Evolutionary conservation across 2,888 invertebrate species (phyloP).

Genomic region (Pherbina coryleti): DNA sequence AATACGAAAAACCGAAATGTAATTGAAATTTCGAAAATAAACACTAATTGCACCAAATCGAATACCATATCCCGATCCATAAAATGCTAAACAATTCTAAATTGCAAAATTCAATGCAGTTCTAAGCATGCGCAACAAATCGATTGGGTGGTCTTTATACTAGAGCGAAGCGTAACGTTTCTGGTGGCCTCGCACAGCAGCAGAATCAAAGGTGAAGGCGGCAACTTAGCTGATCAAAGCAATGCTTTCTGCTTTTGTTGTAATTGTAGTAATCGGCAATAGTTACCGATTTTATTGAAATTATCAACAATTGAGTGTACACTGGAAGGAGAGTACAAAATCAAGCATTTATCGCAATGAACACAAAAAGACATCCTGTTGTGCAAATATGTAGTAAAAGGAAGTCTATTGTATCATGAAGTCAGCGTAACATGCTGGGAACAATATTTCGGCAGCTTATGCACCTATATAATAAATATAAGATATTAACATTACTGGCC

Average conservation of each 20-base stretch:
- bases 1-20: no score
- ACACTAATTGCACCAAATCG: neutral
- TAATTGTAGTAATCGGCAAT: neutral
- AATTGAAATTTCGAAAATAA: no score
- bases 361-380: neutral
- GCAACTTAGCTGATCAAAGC: constrained; percentile 2
- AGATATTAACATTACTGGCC: no score
- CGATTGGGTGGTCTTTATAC: constrained; percentile 41
- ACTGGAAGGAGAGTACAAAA: neutral
- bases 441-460: constrained; percentile 29
- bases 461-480: no score
- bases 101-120: neutral
- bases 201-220: neutral
- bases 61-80: neutral
- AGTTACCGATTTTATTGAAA: neutral
- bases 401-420: neutral
- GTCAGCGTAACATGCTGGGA: constrained; percentile 11
- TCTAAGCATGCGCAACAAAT: constrained; percentile 25
- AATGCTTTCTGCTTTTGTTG: neutral
- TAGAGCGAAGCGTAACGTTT: neutral
- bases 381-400: neutral
- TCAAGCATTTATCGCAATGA: neutral
- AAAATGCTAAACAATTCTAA: neutral
- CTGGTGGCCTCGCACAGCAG: neutral
- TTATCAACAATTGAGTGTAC: neutral